Evolutionary conservation across 2,797 vertebrate genomes (phyloP), one percentile per base, ranked within the genome.

Genomic region (Gymnothorax javanicus): DNA sequence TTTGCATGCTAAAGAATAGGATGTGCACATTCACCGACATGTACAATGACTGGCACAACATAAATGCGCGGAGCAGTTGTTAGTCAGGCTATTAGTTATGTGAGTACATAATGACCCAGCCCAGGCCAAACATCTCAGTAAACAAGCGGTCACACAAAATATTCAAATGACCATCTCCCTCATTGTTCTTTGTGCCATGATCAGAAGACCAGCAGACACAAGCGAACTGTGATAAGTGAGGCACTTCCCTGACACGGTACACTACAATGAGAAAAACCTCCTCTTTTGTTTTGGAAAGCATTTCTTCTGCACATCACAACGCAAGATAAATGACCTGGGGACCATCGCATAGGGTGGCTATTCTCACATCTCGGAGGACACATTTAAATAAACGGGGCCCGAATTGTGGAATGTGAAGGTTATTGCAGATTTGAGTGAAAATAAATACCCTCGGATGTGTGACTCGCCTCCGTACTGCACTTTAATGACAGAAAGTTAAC

Each of bases 291-390:
- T 82, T 82, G 54, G 25, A 43, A 58, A 58, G 59, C n/a, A 73
- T 86, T 89, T 87, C 87, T 69, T 90, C 64, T 90, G 87, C 88
- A 60, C n/a, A 9, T 86, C 83, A 87, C 86, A 83, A 57, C 52
- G 56, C 87, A 82, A 89, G 88, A 91, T 86, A 86, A 89, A 88
- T 86, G 85, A 88, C 88, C 87, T 86, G 58, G 85, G 88, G 87
- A 84, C 64, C 88, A 89, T 6, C 89, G 73, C 84, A 85, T 33
- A 67, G 73, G 82, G 84, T 89, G 89, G 88, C 90, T 87, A 89
- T 90, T 87, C 86, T 50, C 75, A 79, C 75, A 79, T 79, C 33
- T 60, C 59, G 84, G 60, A 33, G 84, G 64, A 84, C 79, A 86
- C 69, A 82, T 89, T 84, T 88, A 64, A 86, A 83, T 86, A 88